Percentiles rank a stretch among this genome's conserved stretches.
Conservation (phyloP, 2,888 invertebrate genomes). For the Oligia latruncula region DNA sequence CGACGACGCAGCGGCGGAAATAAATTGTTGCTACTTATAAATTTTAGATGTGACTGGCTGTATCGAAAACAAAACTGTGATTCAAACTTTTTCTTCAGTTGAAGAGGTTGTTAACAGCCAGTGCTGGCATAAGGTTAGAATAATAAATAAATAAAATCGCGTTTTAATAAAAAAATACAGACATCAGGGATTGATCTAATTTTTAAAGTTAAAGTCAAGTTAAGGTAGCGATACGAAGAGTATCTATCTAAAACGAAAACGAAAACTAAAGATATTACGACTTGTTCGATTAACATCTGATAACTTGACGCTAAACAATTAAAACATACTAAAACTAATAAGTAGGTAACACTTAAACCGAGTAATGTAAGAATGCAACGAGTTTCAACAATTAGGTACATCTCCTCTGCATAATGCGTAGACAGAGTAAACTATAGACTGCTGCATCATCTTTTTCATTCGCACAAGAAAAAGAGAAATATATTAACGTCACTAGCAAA, state of each 20-base stretch:
- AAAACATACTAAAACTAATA: conserved; percentile 5
- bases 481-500: too few species aligned
- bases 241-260: background rate
- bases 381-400: conserved; percentile 37
- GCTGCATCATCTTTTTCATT: too few species aligned
- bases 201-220: background rate
- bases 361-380: conserved; percentile 24
- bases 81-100: background rate
- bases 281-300: background rate
- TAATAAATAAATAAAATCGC: background rate
- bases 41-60: conserved; percentile 10
- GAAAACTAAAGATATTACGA: background rate
- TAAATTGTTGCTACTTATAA: conserved; percentile 37
- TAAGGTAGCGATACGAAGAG: background rate
- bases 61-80: background rate
- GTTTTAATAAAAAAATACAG: background rate
- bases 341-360: conserved; percentile 21
- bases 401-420: conserved; percentile 24
- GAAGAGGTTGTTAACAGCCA: background rate
- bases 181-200: background rate
- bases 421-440: too few species aligned
- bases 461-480: too few species aligned
- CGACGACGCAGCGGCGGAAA: conserved; percentile 34
- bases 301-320: background rate
- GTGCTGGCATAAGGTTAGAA: background rate